Evolutionary conservation across 1,140 invertebrate species (phyloP).

Genomic region (Meloidogyne chitwoodi): DNA sequence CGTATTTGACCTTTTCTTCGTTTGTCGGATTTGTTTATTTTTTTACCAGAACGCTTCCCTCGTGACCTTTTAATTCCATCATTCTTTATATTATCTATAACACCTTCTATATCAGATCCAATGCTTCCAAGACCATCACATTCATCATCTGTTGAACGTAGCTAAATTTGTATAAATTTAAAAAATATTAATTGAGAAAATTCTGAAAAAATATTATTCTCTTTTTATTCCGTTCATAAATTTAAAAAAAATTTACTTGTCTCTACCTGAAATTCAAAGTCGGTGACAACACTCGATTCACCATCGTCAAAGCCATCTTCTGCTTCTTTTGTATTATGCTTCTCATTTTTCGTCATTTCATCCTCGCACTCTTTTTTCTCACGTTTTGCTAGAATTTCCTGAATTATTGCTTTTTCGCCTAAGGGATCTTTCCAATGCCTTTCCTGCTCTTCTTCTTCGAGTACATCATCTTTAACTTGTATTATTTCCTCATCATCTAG

Average conservation of each 20-base stretch:
- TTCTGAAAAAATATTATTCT: no score
- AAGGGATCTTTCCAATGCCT: neutral
- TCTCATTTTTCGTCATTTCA: neutral
- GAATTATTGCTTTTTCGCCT: slow-evolving; percentile 11
- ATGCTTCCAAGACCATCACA: slow-evolving; percentile 7
- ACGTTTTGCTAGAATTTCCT: slow-evolving; percentile 6
- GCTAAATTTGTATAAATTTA: neutral
- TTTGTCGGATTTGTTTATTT: slow-evolving; percentile 1
- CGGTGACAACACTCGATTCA: slow-evolving; percentile 2
- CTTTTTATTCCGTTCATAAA: no score
- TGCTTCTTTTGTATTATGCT: neutral
- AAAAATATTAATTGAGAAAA: no score
- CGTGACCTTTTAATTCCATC: neutral
- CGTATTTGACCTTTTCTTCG: neutral
- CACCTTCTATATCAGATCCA: slow-evolving; percentile 1
- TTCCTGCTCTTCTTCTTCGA: neutral
- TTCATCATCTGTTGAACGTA: slow-evolving; percentile 5
- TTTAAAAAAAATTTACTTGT: no score
- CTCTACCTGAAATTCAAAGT: slow-evolving; percentile 20
- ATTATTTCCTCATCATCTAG: slow-evolving; percentile 31
- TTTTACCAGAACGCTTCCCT: slow-evolving; percentile 7
- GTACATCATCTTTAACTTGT: neutral
- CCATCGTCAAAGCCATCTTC: slow-evolving; percentile 2
- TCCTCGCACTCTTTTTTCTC: neutral
- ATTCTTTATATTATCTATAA: neutral